Evolutionary conservation across 2,113 vertebrate species (phyloP), one percentile per base, ranked within the genome.

Genomic region (Pseudorasbora parva): DNA sequence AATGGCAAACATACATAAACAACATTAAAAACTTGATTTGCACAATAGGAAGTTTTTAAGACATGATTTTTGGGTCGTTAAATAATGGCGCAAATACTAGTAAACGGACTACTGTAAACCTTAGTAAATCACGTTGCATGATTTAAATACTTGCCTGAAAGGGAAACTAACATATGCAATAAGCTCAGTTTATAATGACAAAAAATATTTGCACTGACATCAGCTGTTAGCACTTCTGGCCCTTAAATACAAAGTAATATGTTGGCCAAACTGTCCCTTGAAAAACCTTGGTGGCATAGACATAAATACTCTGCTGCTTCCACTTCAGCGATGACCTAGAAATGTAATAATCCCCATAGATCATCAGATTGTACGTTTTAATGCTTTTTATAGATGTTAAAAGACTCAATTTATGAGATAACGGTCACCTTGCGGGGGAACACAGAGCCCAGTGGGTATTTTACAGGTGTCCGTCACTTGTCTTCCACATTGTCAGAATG

Each of bases 291-390:
- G 37, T 43, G 37, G 37, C 41, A 71, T 4, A 45, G 69, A 72
- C 45, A 45, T 72, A 15, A 72, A 72, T 25, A 25, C 69, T 47
- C 6, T 12, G 43, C 37, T 23, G 41, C 21, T 45, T 71, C 68
- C 2, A 71, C 69, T 72, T 72, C 69, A 25, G 69, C 6, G 69
- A 45, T 72, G 69, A 72, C 69, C 41, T 72, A 47, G 69, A 47
- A 47, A 72, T 23, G 69, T 72, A 72, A 72, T 72, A 72, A 47
- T 72, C 11, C 69, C n/a, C n/a, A 72, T 72, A 47, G 45, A 72
- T 72, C 68, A 71, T 71, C 68, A 71, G 68, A 45, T 45, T 71
- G 68, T 45, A 71, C 1, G 11, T 41, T 37, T 23, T 72, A 72
- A 25, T 47, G 69, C n/a, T 45, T 72, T 72, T 72, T 47, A 75